A percentile compares a stretch with the other conserved stretches of the same genome.
Evolutionary conservation across 2,888 invertebrate species (phyloP).

Genomic region (Callyntrura sp.): DNA sequence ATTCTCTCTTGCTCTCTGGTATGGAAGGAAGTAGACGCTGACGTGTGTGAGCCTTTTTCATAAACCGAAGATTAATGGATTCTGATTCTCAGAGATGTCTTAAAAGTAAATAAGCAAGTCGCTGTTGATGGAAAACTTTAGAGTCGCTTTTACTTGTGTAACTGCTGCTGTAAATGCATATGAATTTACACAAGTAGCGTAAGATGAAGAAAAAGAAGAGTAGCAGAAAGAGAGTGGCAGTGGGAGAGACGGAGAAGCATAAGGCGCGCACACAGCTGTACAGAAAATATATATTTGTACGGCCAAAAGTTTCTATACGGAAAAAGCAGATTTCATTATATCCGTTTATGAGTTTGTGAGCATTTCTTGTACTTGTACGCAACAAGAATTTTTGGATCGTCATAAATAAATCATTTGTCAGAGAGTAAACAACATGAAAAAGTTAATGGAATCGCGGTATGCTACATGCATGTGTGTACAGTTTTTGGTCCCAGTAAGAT

Average conservation of each 20-base stretch:
- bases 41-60: constrained; percentile 51
- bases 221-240: too few relatives aligned
- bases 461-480: constrained; percentile 5
- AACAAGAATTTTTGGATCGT: constrained; percentile 17
- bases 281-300: too few relatives aligned
- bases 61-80: constrained; percentile 62
- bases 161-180: too few relatives aligned
- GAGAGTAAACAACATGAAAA: constrained; percentile 51
- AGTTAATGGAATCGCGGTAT: constrained; percentile 38
- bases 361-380: constrained; percentile 30
- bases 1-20: not conserved
- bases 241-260: too few relatives aligned
- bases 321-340: too few relatives aligned
- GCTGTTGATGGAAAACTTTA: constrained; percentile 41
- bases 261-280: too few relatives aligned
- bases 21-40: not conserved
- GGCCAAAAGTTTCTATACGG: too few relatives aligned
- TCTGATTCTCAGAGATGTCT: constrained; percentile 35
- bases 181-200: too few relatives aligned
- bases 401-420: constrained; percentile 57
- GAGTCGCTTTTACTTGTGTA: too few relatives aligned
- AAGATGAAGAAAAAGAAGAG: too few relatives aligned
- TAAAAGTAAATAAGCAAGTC: constrained; percentile 37
- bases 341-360: not conserved
- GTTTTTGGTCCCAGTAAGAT: not conserved